These are phyloP conservation scores for Trachurus trachurus DNA, from an alignment of 2,797 vertebrate genomes.

Conservation along the genomic window DNA sequence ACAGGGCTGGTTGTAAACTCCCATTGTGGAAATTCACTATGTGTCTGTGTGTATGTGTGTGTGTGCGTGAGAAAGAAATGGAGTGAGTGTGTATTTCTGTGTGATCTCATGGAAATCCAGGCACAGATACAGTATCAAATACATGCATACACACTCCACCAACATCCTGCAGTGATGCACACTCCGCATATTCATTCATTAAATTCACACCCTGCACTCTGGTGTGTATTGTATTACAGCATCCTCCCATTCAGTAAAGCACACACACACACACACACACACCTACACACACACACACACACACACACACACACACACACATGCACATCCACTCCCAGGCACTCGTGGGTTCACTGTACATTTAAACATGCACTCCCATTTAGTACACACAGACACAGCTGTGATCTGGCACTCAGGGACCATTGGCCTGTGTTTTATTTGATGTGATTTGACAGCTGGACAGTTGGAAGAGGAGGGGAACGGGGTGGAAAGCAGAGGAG, in stretches of 20 bases:
- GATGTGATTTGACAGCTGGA: conserved; percentile 94
- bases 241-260: conserved; percentile 82
- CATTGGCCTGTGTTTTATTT: conserved; percentile 85
- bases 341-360: conserved; percentile 80
- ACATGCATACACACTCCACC: conserved; percentile 47
- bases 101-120: conserved; percentile 42
- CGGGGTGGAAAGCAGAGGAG: conserved; percentile 66
- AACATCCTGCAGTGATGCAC: conserved; percentile 66
- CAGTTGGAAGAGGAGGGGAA: conserved; percentile 74
- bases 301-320: conserved; percentile 43
- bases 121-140: conserved; percentile 36
- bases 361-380: conserved; percentile 81
- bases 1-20: conserved; percentile 47
- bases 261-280: conserved; percentile 40
- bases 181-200: conserved; percentile 80
- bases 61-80: not conserved
- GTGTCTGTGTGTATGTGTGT: conserved; percentile 9
- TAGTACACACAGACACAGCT: conserved; percentile 83
- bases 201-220: conserved; percentile 79
- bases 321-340: conserved; percentile 65
- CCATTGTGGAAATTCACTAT: conserved; percentile 47
- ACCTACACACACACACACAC: too few species aligned
- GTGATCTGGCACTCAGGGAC: conserved; percentile 85
- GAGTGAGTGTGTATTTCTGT: conserved; percentile 25
- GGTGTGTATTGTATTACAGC: conserved; percentile 78